Conservation (phyloP, 2,797 vertebrate genomes). For the Hydrophis major region DNA sequence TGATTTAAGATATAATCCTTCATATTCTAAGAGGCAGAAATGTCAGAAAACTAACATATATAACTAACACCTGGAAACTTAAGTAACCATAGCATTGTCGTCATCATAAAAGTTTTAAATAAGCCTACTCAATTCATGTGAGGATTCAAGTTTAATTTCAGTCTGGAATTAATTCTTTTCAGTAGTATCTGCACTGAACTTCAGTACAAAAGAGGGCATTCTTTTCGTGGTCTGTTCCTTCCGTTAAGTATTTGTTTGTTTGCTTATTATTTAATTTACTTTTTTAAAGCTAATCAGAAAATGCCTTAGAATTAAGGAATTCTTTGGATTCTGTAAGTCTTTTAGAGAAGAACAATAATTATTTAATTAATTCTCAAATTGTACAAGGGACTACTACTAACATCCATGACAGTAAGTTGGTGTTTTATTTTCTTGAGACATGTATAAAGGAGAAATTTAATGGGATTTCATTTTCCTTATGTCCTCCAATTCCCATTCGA, state of each 20-base stretch:
- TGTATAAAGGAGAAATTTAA: not conserved
- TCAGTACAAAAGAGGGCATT: not conserved
- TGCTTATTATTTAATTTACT: not conserved
- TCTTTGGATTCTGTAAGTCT: not conserved
- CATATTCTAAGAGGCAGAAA: not conserved
- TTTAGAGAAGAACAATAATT: not conserved
- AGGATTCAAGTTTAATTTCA: not conserved
- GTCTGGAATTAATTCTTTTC: not conserved
- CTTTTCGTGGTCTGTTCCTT: not conserved
- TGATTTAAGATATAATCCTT: not conserved
- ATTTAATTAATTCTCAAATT: not conserved
- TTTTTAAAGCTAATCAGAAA: not conserved
- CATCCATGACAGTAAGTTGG: not conserved
- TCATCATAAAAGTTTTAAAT: not conserved
- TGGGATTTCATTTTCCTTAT: not conserved
- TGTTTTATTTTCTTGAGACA: not conserved
- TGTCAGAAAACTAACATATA: not conserved
- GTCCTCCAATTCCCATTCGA: not conserved
- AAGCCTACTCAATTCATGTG: not conserved
- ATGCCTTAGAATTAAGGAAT: not conserved
- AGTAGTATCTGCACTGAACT: not conserved
- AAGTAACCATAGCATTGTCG: not conserved
- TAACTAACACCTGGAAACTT: not conserved
- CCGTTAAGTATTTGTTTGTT: not conserved
- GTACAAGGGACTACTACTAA: not conserved